Conservation (phyloP, 2,797 vertebrate species). For the Pelochelys cantorii region DNA sequence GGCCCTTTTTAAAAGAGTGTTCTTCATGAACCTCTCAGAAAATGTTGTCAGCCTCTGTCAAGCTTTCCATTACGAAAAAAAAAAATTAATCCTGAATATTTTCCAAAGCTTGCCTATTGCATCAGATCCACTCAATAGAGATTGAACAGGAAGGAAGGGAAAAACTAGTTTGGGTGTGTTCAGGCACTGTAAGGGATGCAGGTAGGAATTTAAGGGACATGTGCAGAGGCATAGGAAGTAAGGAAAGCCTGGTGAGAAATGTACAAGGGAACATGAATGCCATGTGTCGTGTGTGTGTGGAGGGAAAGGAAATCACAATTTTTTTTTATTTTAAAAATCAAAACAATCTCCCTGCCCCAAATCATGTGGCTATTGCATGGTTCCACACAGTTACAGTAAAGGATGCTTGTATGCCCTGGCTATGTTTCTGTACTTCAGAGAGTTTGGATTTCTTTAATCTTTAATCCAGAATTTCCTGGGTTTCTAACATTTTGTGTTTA, state of each 20-base stretch:
- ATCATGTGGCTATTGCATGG: no score
- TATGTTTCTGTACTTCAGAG: no score
- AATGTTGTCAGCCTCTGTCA: neutral
- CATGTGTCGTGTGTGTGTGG: neutral
- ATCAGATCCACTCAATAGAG: neutral
- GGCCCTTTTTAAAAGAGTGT: neutral
- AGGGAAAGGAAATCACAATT: no score
- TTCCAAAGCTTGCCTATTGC: neutral
- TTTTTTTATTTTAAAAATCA: no score
- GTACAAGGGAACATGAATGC: neutral
- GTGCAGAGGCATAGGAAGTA: neutral
- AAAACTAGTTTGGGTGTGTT: neutral
- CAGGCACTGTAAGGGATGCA: neutral
- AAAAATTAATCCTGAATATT: neutral
- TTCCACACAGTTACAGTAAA: no score
- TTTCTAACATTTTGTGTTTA: no score
- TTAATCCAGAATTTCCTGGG: no score
- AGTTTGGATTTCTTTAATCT: no score
- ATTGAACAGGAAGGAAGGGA: neutral
- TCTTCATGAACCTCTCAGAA: neutral
- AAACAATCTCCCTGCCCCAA: no score
- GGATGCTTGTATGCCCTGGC: no score
- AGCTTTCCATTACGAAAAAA: no score
- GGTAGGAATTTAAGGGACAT: neutral
- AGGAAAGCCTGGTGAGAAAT: neutral